Percentiles rank a stretch among this genome's conserved stretches.
phyloP scores from a whole-genome alignment of 2,113 vertebrate species.

The Trinectes maculatus region DNA sequence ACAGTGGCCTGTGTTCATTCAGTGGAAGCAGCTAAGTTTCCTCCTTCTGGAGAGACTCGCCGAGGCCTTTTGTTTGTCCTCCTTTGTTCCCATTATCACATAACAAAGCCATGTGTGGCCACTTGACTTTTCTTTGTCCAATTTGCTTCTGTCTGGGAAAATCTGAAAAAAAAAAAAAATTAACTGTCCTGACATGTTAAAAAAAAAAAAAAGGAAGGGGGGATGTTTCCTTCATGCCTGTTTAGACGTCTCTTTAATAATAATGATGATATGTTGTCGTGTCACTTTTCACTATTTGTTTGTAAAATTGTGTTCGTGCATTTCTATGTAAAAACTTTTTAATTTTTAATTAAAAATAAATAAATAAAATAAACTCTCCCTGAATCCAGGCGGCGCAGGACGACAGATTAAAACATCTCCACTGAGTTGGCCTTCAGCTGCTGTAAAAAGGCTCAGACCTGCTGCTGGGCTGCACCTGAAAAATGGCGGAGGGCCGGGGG shows the following conservation, averaged over 20 bases:
- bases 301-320: no score
- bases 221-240: no score
- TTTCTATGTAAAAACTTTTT: no score
- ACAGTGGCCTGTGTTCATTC: neutral
- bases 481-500: slow-evolving; percentile 52
- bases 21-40: slow-evolving; percentile 55
- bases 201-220: no score
- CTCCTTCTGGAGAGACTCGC: slow-evolving; percentile 53
- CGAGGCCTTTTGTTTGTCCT: slow-evolving; percentile 55
- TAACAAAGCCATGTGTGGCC: slow-evolving; percentile 47
- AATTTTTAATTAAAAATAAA: neutral
- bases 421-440: slow-evolving; percentile 5
- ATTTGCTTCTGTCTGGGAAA: slow-evolving; percentile 16
- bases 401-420: slow-evolving; percentile 40
- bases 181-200: no score
- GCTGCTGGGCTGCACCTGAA: slow-evolving; percentile 75
- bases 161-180: neutral
- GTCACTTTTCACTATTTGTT: no score
- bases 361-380: neutral
- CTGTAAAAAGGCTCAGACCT: slow-evolving; percentile 40
- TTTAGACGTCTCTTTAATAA: no score
- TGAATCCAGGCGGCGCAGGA: slow-evolving; percentile 12
- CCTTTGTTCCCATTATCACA: slow-evolving; percentile 64
- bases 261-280: no score
- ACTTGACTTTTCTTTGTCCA: slow-evolving; percentile 49